Base-by-base conservation (phyloP, 23 tunicate species). In the Styela plicata region DNA sequence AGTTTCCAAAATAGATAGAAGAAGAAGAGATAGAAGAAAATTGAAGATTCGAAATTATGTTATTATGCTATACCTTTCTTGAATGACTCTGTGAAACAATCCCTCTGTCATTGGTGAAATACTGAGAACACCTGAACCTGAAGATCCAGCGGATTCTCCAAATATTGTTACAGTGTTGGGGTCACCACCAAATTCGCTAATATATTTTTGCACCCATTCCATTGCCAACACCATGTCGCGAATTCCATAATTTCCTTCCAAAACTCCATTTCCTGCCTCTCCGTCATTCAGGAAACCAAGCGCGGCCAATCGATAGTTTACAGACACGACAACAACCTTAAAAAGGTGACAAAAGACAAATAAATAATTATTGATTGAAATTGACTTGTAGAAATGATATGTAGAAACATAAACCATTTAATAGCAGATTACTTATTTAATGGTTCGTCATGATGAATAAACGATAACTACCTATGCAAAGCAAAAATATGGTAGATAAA, bases 181-280 rank as follows among this genome's bases (percentile, higher is more conserved):
- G 24, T 76, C 81, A 22, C 81, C 81, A 16, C 81, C 81, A 44
- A 76, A 76, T 44, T 76, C 81, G 1, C 63, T 21, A 21, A 76
- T 76, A 53, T 36, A 76, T 29, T 76, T 76, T 24, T 76, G 36
- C 5, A 76, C 66, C 81, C 81, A 76, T 53, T 76, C 81, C 65
- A 76, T 33, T 29, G 81, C 81, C 0, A 76, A 1, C 66, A 76
- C 81, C 64, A 76, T 27, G 27, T 76, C 81, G 22, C 66, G 0
- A 28, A 76, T 76, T 26, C 81, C 81, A 57, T 76, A 76, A 2
- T 76, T 76, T 36, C 81, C 81, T 7, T 76, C 81, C 81, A 76
- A 53, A 52, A 27, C 66, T 0, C 53, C 81, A 65, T 27, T 76
- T 7, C 24, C 64, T 18, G 0, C 22, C 5, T 71, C 77, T 17